Conservation (phyloP, 1,140 invertebrate species). For the Leptinotarsa defecta region DNA sequence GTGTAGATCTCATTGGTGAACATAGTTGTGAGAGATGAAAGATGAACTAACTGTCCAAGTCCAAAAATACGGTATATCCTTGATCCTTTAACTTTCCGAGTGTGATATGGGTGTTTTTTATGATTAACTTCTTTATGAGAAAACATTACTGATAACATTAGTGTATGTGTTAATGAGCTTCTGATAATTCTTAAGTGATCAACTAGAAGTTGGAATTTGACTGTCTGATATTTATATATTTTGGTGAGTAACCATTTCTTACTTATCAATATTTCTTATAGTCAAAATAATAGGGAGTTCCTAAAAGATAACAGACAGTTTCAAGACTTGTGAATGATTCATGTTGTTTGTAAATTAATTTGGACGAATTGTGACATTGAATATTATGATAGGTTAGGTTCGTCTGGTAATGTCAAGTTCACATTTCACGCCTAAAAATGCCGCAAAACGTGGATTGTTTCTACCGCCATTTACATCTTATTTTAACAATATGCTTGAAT, state of each 20-base stretch:
- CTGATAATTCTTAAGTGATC: background rate
- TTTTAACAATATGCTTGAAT: too few relatives aligned
- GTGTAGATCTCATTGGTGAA: conserved; percentile 30
- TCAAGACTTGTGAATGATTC: too few relatives aligned
- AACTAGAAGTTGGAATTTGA: background rate
- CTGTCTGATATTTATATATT: background rate
- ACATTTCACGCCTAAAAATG: background rate
- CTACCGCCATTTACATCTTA: too few relatives aligned
- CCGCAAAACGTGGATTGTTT: background rate
- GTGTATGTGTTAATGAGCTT: background rate
- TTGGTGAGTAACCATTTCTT: conserved; percentile 2
- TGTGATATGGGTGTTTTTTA: background rate
- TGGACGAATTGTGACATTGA: too few relatives aligned
- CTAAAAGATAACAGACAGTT: too few relatives aligned
- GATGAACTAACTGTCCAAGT: conserved; percentile 8
- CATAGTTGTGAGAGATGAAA: conserved; percentile 28
- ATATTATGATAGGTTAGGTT: conserved; percentile 20
- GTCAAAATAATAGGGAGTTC: too few relatives aligned
- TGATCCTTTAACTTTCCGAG: background rate
- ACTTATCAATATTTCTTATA: background rate
- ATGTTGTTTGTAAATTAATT: too few relatives aligned
- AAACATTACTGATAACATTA: background rate
- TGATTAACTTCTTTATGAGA: background rate
- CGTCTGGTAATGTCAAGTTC: conserved; percentile 15
- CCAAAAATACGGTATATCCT: conserved; percentile 17